Base-by-base conservation (phyloP, 2,113 vertebrate genomes). In the Oncorhynchus masou region DNA sequence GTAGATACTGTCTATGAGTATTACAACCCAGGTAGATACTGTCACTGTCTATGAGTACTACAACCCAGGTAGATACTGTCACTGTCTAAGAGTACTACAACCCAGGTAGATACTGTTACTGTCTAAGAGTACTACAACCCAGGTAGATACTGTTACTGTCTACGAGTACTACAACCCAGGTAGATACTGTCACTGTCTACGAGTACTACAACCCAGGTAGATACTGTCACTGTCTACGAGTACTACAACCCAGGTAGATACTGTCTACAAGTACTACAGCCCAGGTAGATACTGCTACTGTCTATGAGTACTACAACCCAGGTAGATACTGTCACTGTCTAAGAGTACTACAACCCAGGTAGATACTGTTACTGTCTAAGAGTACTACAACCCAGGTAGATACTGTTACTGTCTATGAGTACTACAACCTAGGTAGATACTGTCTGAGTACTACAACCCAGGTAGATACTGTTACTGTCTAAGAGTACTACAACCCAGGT, bases 201-300 rank as follows among this genome's bases (percentile, higher is more conserved):
- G 94, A 95, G 81, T 97, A 96, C 71, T 96, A 96, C 81, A 93
- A 93, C 27, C 78, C 86, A 68, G 90, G 91, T 92, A 70, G 4
- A 68, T n/a, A 48, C 91, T 0, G 94, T 96, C 45, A 95, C 90
- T 1, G n/a, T n/a, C n/a, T n/a, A n/a, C n/a, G n/a, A n/a, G 93
- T 93, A n/a, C 51, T 97, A 97, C 29, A n/a, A n/a, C n/a, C n/a
- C n/a, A n/a, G n/a, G n/a, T n/a, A n/a, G n/a, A n/a, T n/a, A n/a
- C n/a, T n/a, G 94, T n/a, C n/a, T n/a, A n/a, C n/a, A n/a, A 95
- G 81, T 96, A 96, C 71, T 97, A 96, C 81, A 93, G 93, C 78
- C 86, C 89, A 68, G 90, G 91, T 92, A 70, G 4, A n/a, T n/a
- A 68, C n/a, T n/a, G n/a, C n/a, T 9, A 48, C 34, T 49, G 48